Percentiles rank a stretch among this genome's conserved stretches.
These are phyloP conservation scores for Drosophila anceps DNA, from an alignment of 2,888 invertebrate species.

Conservation along the genomic window DNA sequence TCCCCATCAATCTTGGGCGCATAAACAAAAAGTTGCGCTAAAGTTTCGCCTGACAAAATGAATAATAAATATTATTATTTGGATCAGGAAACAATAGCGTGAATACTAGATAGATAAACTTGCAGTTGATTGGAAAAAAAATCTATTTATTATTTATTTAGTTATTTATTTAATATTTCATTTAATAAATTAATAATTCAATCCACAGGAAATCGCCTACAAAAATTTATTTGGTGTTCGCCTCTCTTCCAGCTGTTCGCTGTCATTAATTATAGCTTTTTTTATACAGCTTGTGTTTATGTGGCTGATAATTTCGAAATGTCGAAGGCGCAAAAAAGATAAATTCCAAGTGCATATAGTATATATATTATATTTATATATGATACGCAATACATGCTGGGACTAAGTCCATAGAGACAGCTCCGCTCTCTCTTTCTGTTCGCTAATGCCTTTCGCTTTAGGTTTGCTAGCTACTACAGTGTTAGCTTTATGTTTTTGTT, in stretches of 20 bases:
- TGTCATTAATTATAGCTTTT: constrained; percentile 3
- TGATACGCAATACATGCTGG: background rate
- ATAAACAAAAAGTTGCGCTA: constrained; percentile 37
- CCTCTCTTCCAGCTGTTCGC: constrained; percentile 9
- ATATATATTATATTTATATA: background rate
- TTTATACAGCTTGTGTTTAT: background rate
- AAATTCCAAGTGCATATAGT: background rate
- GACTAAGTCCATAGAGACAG: background rate
- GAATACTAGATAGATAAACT: constrained; percentile 1
- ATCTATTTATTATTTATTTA: constrained; percentile 20
- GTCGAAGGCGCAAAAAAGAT: background rate
- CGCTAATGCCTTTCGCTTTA: too few species aligned
- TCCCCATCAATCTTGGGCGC: constrained; percentile 68
- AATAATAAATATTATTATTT: constrained; percentile 47
- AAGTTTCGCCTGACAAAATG: constrained; percentile 18
- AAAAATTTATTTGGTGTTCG: background rate
- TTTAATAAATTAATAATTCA: constrained; percentile 24
- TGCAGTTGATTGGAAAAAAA: background rate
- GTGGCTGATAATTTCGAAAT: constrained; percentile 1
- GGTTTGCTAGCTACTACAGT: too few species aligned
- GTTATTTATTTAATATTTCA: too few species aligned
- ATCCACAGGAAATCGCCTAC: background rate
- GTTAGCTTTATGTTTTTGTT: too few species aligned
- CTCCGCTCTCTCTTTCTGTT: background rate
- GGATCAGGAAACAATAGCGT: constrained; percentile 8